A percentile compares a stretch with the other conserved stretches of the same genome.
phyloP scores from a whole-genome alignment of 2,797 vertebrate genomes.

The Darevskia mixta region DNA sequence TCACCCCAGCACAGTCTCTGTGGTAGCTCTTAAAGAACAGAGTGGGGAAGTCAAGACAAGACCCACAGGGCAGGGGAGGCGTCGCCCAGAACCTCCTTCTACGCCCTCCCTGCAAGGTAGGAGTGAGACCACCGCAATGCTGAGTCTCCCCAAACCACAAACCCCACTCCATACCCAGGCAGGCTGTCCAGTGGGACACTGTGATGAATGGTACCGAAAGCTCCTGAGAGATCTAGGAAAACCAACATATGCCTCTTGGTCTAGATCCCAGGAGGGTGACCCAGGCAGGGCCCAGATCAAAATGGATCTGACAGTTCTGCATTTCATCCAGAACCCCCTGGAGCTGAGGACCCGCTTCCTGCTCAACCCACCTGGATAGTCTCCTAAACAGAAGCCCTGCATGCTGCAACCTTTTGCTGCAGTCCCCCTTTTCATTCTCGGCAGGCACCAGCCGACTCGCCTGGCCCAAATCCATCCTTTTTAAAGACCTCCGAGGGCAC shows the following conservation, averaged over 20 bases:
- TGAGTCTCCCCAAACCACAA: too few relatives aligned
- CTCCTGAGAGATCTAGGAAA: not conserved
- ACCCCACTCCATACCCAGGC: not conserved
- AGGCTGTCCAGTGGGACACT: not conserved
- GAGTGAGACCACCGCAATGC: not conserved
- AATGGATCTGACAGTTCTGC: not conserved
- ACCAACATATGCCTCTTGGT: not conserved
- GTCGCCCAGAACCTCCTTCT: not conserved
- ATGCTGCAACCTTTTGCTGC: not conserved
- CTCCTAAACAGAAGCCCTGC: too few relatives aligned
- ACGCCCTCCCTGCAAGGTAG: not conserved
- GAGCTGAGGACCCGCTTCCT: not conserved
- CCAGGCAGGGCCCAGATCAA: not conserved
- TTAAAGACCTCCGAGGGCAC: too few relatives aligned
- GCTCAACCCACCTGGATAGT: not conserved
- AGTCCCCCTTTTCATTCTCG: not conserved
- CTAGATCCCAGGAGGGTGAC: not conserved
- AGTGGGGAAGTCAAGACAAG: not conserved
- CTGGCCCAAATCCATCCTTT: not conserved
- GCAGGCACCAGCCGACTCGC: not conserved
- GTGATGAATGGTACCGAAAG: not conserved
- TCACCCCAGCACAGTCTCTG: too few relatives aligned
- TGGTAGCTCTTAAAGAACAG: not conserved
- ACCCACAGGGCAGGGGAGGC: not conserved
- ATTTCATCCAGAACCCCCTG: not conserved